Evolutionary conservation across 2,797 vertebrate genomes (phyloP), one percentile per base, ranked within the genome.

Genomic region (Phataginus tetradactyla): DNA sequence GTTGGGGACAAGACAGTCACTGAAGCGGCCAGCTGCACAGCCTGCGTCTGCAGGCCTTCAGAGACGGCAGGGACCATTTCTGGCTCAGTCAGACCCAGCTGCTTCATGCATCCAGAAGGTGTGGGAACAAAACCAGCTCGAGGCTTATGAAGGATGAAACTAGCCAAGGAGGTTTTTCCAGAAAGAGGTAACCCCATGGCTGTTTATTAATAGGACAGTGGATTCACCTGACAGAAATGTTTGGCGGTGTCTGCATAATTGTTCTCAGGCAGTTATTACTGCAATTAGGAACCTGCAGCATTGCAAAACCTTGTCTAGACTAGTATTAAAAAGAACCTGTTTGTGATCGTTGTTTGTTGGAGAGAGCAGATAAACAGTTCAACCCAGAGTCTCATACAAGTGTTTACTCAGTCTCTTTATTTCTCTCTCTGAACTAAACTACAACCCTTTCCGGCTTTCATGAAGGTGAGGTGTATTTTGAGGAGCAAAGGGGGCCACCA

Each of bases 151-250:
- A n/a, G 42, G 86, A 75, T 42, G 34, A 97, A 98, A 98, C 92
- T 27, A 55, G 96, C 68, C 77, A 69, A 83, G 96, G 80, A 90
- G 63, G n/a, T 90, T 98, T 97, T 98, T 98, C 96, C 97, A 98
- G 98, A 98, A 96, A 97, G 96, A 96, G 96, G 95, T 96, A 98
- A 53, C 59, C 91, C 49, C 69, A 27, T 2, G 39, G 95, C 96
- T 96, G 80, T 98, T 98, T 98, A 98, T 97, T 97, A 97, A 92
- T 71, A 97, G 97, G 98, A 97, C 97, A 98, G 96, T 96, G 86
- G 96, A 98, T 97, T 98, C 92, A 96, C 95, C 97, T 87, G 79
- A 95, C 94, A 98, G 88, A 97, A 97, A 97, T 0, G 11, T 81
- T 97, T 96, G 94, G n/a, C 84, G 74, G 95, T 98, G 97, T 97